Conservation (phyloP, 1,140 invertebrate genomes). For the Leptinotarsa undecemlineata region DNA sequence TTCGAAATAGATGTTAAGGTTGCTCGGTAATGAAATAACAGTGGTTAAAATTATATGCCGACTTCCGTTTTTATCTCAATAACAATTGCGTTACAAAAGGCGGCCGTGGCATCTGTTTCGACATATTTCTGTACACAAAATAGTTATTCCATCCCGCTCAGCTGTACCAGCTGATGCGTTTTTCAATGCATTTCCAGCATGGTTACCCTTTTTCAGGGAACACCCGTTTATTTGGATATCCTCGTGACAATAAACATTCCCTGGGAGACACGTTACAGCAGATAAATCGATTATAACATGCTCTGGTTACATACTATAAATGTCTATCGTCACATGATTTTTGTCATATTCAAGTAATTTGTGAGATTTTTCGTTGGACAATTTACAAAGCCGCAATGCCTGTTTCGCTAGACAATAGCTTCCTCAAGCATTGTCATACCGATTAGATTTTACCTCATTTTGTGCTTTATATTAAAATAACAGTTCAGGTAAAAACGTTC, state of each 20-base stretch:
- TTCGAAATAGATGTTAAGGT: background rate
- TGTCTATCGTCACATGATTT: too few relatives aligned
- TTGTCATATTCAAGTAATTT: too few relatives aligned
- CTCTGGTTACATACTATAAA: too few relatives aligned
- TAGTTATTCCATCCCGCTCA: slow-evolving; percentile 11
- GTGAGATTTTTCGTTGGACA: too few relatives aligned
- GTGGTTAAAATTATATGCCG: background rate
- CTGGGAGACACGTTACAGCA: slow-evolving; percentile 4
- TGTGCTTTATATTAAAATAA: too few relatives aligned
- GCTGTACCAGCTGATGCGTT: slow-evolving; percentile 12
- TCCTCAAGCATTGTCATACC: too few relatives aligned
- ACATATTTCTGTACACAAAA: background rate
- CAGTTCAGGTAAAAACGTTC: too few relatives aligned
- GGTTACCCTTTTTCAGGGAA: slow-evolving; percentile 7
- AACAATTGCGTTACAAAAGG: slow-evolving; percentile 5
- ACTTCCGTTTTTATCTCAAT: slow-evolving; percentile 1
- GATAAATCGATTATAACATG: too few relatives aligned
- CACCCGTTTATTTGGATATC: slow-evolving; percentile 16
- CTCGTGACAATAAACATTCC: slow-evolving; percentile 13
- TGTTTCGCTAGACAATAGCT: too few relatives aligned
- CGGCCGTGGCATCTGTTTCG: slow-evolving; percentile 10
- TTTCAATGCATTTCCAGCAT: slow-evolving; percentile 15
- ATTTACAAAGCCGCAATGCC: too few relatives aligned
- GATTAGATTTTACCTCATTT: too few relatives aligned
- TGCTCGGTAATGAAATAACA: background rate